phyloP scores from a whole-genome alignment of 2,888 invertebrate species.

The Macaria liturata region DNA sequence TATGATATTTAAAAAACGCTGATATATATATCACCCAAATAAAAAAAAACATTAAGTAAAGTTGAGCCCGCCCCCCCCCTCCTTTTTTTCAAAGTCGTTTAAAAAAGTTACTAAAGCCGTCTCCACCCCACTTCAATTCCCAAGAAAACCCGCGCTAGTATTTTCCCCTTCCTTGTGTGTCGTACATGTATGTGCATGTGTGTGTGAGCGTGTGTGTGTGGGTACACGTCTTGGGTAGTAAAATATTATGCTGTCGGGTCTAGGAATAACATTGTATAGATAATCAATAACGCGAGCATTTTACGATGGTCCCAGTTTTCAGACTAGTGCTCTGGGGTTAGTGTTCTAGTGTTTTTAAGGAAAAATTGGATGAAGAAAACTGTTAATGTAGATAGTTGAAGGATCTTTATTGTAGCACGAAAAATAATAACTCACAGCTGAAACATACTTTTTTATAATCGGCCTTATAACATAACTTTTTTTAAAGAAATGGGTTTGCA shows the following conservation, averaged over 20 bases:
- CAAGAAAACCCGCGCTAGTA: conserved; percentile 77
- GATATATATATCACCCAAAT: too few species aligned
- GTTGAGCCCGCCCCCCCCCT: too few species aligned
- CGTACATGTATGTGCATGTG: conserved; percentile 39
- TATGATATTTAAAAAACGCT: too few species aligned
- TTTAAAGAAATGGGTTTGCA: too few species aligned
- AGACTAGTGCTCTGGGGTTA: conserved; percentile 35
- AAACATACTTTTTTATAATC: too few species aligned
- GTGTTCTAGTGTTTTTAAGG: conserved; percentile 2
- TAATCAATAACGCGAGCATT: conserved; percentile 73
- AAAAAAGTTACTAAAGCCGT: conserved; percentile 13
- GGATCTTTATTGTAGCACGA: too few species aligned
- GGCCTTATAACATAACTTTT: too few species aligned
- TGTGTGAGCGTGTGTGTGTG: conserved; percentile 47
- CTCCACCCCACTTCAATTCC: conserved; percentile 52
- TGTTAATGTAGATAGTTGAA: too few species aligned
- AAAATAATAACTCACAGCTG: too few species aligned
- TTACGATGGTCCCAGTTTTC: conserved; percentile 63
- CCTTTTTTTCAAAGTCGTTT: too few species aligned
- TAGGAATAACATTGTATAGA: conserved; percentile 83
- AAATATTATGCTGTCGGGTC: conserved; percentile 83
- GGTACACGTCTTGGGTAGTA: conserved; percentile 74
- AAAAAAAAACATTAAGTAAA: too few species aligned
- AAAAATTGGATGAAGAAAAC: too few species aligned
- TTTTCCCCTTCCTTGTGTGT: conserved; percentile 63